A percentile compares a stretch with the other conserved stretches of the same genome.
phyloP scores from a whole-genome alignment of 2,113 vertebrate species.

The Microcebus griseorufus region DNA sequence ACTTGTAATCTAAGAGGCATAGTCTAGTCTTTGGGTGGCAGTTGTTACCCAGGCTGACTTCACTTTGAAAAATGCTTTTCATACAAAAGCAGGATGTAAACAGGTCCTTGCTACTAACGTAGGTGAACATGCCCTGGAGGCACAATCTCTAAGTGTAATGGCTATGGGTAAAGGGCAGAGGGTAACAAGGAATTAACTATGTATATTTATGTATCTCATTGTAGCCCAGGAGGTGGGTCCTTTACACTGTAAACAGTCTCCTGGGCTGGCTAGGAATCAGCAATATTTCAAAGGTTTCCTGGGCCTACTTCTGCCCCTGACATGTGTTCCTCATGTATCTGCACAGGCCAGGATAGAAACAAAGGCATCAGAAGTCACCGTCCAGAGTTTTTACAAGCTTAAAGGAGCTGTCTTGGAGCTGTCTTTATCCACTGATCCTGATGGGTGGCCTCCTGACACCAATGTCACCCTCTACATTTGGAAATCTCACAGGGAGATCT shows the following conservation, averaged over 20 bases:
- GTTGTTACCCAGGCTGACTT: not conserved
- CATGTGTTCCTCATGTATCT: not conserved
- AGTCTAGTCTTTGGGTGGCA: not conserved
- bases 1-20: not conserved
- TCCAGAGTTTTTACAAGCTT: not conserved
- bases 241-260: not conserved
- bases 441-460: not conserved
- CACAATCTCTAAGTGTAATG: not conserved
- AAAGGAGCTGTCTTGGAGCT: not conserved
- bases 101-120: not conserved
- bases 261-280: not conserved
- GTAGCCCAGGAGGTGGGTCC: not conserved
- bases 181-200: not conserved
- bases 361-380: not conserved
- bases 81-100: not conserved
- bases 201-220: not conserved
- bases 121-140: not conserved
- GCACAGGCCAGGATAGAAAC: not conserved
- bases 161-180: not conserved
- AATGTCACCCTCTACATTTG: not conserved
- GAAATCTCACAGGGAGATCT: not conserved
- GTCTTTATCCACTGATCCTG: not conserved
- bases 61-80: not conserved
- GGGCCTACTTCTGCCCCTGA: not conserved
- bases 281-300: not conserved